A percentile compares a stretch with the other conserved stretches of the same genome.
Evolutionary conservation across 2,888 invertebrate genomes (phyloP).

Genomic region (Clusia tigrina): DNA sequence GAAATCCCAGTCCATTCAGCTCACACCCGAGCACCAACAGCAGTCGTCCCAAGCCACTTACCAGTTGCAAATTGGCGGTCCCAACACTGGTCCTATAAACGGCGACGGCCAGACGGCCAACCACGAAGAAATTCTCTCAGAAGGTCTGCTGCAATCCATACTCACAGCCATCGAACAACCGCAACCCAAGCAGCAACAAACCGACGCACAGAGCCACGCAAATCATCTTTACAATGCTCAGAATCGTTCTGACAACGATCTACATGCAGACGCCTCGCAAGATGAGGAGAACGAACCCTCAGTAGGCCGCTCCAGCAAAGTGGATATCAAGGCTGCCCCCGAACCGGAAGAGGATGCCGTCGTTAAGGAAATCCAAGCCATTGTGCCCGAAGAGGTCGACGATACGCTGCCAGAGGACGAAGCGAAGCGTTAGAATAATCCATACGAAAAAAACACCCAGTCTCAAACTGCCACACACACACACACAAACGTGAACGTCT

Average conservation of each 20-base stretch:
- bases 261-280: slow-evolving; percentile 25
- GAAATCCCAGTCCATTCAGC: slow-evolving; percentile 60
- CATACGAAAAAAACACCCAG: slow-evolving; percentile 2
- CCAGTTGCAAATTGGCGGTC: slow-evolving; percentile 77
- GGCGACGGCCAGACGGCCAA: slow-evolving; percentile 65
- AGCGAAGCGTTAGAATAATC: slow-evolving; percentile 39
- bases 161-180: slow-evolving; percentile 84
- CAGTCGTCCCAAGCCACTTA: slow-evolving; percentile 71
- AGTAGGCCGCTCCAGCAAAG: slow-evolving; percentile 34
- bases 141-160: slow-evolving; percentile 81
- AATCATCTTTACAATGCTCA: slow-evolving; percentile 43
- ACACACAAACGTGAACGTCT: not conserved
- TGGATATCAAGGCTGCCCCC: slow-evolving; percentile 37
- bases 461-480: not conserved
- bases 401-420: slow-evolving; percentile 11
- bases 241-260: slow-evolving; percentile 51
- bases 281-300: slow-evolving; percentile 31
- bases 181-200: slow-evolving; percentile 41
- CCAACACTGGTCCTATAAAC: slow-evolving; percentile 24
- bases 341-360: slow-evolving; percentile 15
- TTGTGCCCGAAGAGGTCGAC: slow-evolving; percentile 44
- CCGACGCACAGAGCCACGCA: slow-evolving; percentile 25
- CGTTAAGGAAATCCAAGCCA: slow-evolving; percentile 47
- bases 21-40: slow-evolving; percentile 66
- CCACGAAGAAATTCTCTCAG: slow-evolving; percentile 80